These are phyloP conservation scores for Odontophorus gujanensis DNA, from an alignment of 2,113 vertebrate genomes.

Conservation along the genomic window DNA sequence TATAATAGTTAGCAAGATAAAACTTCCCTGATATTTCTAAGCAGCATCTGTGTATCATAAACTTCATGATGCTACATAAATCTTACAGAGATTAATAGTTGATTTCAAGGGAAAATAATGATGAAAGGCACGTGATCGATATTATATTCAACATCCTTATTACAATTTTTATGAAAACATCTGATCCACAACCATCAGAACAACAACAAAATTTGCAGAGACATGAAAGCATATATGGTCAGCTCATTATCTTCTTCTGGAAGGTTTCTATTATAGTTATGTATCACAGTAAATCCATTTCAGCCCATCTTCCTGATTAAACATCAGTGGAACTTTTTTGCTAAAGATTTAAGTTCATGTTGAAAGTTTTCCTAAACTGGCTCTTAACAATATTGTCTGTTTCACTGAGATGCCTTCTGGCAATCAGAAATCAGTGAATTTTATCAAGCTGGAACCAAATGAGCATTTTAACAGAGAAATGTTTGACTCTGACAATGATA, in stretches of 20 bases:
- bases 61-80: neutral
- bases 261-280: neutral
- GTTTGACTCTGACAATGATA: neutral
- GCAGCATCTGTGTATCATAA: neutral
- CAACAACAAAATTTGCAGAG: neutral
- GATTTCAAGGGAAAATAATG: neutral
- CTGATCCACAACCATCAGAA: neutral
- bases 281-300: neutral
- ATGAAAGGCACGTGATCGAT: neutral
- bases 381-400: neutral
- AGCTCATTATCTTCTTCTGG: neutral
- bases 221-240: neutral
- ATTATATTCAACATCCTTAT: neutral
- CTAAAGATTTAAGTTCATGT: neutral
- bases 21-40: neutral
- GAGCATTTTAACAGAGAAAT: neutral
- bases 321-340: neutral
- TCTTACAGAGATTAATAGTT: neutral
- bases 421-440: neutral
- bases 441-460: neutral
- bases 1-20: neutral
- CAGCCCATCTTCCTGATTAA: conserved; percentile 1
- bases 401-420: neutral
- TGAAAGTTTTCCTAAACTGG: neutral
- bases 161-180: neutral